These are phyloP conservation scores for Tichodroma muraria DNA, from an alignment of 2,113 vertebrate species.

Conservation along the genomic window DNA sequence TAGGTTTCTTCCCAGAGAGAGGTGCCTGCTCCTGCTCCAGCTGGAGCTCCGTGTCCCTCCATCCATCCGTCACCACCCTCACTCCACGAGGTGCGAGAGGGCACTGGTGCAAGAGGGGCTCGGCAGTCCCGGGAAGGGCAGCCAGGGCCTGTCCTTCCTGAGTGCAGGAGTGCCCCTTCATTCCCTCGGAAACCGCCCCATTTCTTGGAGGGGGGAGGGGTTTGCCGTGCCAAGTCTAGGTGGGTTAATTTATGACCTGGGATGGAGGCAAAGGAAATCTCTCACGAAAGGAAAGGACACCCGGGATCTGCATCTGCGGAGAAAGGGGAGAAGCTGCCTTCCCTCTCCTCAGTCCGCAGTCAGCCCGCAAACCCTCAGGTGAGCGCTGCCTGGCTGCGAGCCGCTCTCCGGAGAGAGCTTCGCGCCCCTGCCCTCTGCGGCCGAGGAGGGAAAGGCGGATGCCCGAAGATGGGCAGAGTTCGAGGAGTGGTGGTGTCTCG, in stretches of 20 bases:
- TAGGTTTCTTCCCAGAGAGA: not conserved
- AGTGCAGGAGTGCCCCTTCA: too few species aligned
- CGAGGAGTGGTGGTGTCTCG: not conserved
- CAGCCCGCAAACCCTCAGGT: not conserved
- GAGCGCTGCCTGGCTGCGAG: not conserved
- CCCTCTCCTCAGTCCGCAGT: not conserved
- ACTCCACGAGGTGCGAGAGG: too few species aligned
- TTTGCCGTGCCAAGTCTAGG: not conserved
- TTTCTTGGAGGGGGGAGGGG: not conserved
- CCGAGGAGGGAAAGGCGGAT: not conserved
- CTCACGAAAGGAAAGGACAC: not conserved
- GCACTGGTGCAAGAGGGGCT: not conserved
- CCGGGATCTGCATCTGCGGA: not conserved
- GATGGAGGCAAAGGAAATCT: not conserved
- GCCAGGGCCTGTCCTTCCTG: not conserved
- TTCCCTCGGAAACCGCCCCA: not conserved
- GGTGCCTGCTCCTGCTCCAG: accelerated
- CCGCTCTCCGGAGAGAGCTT: not conserved
- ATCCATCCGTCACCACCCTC: accelerated
- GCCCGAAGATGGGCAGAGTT: not conserved
- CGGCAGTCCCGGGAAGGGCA: not conserved
- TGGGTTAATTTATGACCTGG: not conserved
- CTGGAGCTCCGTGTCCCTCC: not conserved
- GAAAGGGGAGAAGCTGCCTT: not conserved
- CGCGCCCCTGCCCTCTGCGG: not conserved